Evolutionary conservation across 2,888 invertebrate species (phyloP).

Genomic region (Hirtodrosophila alboralis): DNA sequence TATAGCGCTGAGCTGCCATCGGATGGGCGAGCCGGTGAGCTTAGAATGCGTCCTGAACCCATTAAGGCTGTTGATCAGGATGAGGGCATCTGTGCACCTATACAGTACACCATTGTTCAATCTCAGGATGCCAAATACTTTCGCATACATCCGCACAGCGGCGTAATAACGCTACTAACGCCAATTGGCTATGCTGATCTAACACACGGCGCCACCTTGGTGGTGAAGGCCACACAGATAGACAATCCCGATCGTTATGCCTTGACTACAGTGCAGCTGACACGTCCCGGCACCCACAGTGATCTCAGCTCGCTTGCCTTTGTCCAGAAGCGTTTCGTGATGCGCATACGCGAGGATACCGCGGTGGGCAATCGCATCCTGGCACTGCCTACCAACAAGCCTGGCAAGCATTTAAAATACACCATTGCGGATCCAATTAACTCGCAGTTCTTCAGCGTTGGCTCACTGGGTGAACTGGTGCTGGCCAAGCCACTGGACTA

Average conservation of each 20-base stretch:
- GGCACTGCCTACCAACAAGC: slow-evolving; percentile 88
- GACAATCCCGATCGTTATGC: slow-evolving; percentile 96
- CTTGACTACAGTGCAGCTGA: slow-evolving; percentile 91
- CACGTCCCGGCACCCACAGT: slow-evolving; percentile 85
- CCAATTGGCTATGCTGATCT: slow-evolving; percentile 85
- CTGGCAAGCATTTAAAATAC: slow-evolving; percentile 89
- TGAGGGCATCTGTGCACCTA: slow-evolving; percentile 84
- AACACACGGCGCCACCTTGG: slow-evolving; percentile 90
- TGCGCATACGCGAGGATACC: slow-evolving; percentile 90
- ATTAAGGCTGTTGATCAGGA: slow-evolving; percentile 91
- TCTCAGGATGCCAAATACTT: slow-evolving; percentile 84
- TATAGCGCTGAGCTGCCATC: slow-evolving; percentile 89
- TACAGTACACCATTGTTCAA: slow-evolving; percentile 83
- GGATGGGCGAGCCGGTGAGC: slow-evolving; percentile 84
- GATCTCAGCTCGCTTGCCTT: slow-evolving; percentile 86
- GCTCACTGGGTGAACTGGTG: slow-evolving; percentile 91
- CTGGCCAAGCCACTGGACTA: slow-evolving; percentile 91
- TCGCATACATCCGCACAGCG: slow-evolving; percentile 83
- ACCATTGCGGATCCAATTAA: slow-evolving; percentile 90
- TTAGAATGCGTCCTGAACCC: slow-evolving; percentile 89
- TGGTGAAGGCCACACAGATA: slow-evolving; percentile 92
- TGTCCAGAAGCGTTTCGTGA: slow-evolving; percentile 88
- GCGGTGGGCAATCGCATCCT: slow-evolving; percentile 90
- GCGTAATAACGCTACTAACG: slow-evolving; percentile 80
- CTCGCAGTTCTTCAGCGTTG: slow-evolving; percentile 90